Evolutionary conservation across 2,797 vertebrate genomes (phyloP).

Genomic region (Macropus fuliginosus): DNA sequence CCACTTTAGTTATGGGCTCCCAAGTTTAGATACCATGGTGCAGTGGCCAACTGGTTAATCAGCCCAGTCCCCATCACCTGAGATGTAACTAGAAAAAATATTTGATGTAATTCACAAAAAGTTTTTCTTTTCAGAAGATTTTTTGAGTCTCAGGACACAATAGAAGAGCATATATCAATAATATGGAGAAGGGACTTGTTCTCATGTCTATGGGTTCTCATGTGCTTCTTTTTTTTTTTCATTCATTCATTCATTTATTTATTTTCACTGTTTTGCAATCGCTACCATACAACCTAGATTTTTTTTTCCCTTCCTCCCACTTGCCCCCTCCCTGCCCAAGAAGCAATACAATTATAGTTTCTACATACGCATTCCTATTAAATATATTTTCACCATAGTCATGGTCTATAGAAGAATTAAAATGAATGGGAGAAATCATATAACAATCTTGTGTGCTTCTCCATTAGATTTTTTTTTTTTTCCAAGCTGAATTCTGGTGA

Average conservation of each 20-base stretch:
- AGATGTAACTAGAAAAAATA: not conserved
- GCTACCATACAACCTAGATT: too few relatives aligned
- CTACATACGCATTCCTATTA: too few relatives aligned
- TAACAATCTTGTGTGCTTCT: not conserved
- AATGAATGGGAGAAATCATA: too few relatives aligned
- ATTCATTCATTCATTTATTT: too few relatives aligned
- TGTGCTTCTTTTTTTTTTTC: too few relatives aligned
- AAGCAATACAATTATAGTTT: too few relatives aligned
- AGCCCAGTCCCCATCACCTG: not conserved
- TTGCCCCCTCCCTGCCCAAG: too few relatives aligned
- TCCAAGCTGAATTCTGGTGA: not conserved
- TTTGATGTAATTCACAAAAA: not conserved
- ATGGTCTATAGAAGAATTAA: too few relatives aligned
- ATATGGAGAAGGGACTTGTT: not conserved
- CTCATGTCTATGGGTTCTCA: not conserved
- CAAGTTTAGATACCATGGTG: not conserved
- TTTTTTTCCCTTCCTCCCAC: too few relatives aligned
- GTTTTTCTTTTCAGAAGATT: not conserved
- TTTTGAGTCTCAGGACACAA: not conserved
- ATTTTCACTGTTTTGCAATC: too few relatives aligned
- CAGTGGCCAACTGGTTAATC: not conserved
- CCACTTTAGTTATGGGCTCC: not conserved
- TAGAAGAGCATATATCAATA: not conserved
- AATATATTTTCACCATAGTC: too few relatives aligned
- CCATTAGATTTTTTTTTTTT: not conserved